Percentiles rank a stretch among this genome's conserved stretches.
These are phyloP conservation scores for Glaucidium brasilianum DNA, from an alignment of 2,113 vertebrate genomes.

Conservation along the genomic window DNA sequence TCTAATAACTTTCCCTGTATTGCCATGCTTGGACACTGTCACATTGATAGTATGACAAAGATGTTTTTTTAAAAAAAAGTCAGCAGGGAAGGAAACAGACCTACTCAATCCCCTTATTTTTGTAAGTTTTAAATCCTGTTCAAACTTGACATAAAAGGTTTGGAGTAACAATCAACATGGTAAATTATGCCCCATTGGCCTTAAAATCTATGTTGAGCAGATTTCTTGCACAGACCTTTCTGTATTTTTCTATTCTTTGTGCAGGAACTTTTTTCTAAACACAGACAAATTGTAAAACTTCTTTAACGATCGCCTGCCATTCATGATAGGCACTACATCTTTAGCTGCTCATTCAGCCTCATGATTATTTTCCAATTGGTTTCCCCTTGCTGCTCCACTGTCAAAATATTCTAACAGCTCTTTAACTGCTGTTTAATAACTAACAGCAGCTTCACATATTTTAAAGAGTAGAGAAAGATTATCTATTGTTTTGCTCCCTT, in stretches of 20 bases:
- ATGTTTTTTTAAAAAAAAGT: neutral
- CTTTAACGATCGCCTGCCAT: neutral
- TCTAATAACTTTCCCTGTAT: neutral
- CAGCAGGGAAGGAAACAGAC: neutral
- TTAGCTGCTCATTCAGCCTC: neutral
- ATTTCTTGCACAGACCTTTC: neutral
- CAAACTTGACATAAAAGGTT: neutral
- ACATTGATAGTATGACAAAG: neutral
- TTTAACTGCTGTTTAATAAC: constrained; percentile 41
- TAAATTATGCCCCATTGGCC: neutral
- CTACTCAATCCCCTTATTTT: neutral
- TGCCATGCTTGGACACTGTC: rapidly evolving
- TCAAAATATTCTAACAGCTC: constrained; percentile 29
- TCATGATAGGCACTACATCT: neutral
- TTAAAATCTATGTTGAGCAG: neutral
- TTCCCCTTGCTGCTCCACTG: neutral
- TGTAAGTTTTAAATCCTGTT: neutral
- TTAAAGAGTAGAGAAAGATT: neutral
- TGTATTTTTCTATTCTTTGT: neutral
- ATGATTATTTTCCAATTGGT: constrained; percentile 14
- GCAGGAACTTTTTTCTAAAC: neutral
- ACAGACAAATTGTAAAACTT: neutral
- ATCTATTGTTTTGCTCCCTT: neutral
- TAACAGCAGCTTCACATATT: neutral
- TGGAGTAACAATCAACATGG: neutral